Percentiles rank a stretch among this genome's conserved stretches.
Conservation (phyloP, 2,888 invertebrate species). For the Drosophila formosana region DNA sequence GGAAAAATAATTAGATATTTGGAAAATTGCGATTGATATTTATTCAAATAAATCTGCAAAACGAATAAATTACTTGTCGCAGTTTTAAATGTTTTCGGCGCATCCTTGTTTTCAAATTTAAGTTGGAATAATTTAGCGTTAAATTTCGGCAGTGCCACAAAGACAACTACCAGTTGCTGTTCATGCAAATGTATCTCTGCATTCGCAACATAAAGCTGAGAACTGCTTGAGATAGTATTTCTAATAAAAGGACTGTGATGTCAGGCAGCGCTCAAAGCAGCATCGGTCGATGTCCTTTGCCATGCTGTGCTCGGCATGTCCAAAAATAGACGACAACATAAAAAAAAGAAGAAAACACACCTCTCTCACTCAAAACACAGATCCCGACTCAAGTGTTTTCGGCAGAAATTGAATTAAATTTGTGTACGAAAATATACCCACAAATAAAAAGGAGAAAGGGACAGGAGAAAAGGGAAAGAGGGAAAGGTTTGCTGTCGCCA, state of each 20-base stretch:
- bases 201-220: background rate
- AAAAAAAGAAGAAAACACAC: background rate
- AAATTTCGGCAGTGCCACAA: background rate
- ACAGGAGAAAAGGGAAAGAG: background rate
- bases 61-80: too few relatives aligned
- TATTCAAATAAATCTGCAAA: too few relatives aligned
- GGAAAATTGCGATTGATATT: too few relatives aligned
- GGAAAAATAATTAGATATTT: too few relatives aligned
- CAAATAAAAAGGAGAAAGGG: background rate
- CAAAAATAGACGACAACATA: conserved; percentile 34
- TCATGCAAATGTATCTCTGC: too few relatives aligned
- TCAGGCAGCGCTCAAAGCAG: background rate
- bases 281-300: conserved; percentile 23
- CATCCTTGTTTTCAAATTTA: too few relatives aligned
- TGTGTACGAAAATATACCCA: conserved; percentile 42
- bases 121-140: too few relatives aligned
- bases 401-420: conserved; percentile 57
- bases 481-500: conserved; percentile 42
- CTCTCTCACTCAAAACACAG: background rate
- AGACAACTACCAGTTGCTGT: conserved; percentile 1
- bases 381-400: conserved; percentile 47
- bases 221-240: conserved; percentile 10
- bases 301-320: conserved; percentile 12
- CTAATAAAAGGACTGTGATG: conserved; percentile 28
- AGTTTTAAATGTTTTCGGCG: too few relatives aligned